These are phyloP conservation scores for Panzeria rudis DNA, from an alignment of 2,888 invertebrate genomes.

Conservation along the genomic window DNA sequence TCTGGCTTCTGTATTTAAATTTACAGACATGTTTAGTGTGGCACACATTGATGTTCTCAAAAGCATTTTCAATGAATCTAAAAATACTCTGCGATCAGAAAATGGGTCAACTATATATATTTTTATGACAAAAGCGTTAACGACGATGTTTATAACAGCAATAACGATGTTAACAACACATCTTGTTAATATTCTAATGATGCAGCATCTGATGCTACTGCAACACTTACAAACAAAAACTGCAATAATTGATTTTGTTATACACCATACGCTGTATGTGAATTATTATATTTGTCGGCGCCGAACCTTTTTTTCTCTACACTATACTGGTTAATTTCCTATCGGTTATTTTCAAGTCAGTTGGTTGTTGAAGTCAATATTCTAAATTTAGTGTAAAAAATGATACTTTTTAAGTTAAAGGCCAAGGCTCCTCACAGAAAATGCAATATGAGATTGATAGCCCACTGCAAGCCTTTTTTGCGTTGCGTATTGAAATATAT, in stretches of 20 bases:
- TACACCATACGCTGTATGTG: neutral
- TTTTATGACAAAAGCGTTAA: slow-evolving; percentile 34
- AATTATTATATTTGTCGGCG: neutral
- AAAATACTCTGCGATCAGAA: slow-evolving; percentile 44
- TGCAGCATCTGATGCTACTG: neutral
- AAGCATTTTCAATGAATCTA: slow-evolving; percentile 28
- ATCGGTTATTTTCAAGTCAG: neutral
- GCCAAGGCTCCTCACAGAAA: neutral
- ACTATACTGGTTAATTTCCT: neutral
- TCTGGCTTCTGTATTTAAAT: neutral
- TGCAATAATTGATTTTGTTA: neutral
- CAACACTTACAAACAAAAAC: neutral
- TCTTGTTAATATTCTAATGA: slow-evolving; percentile 5
- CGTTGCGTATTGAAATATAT: neutral
- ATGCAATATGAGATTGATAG: neutral
- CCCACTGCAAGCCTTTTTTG: neutral
- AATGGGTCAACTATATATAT: slow-evolving; percentile 76
- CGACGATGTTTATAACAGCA: slow-evolving; percentile 9
- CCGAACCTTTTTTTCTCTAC: neutral
- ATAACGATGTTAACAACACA: slow-evolving; percentile 18
- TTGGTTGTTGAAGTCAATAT: neutral
- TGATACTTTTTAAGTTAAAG: no score
- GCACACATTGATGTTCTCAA: slow-evolving; percentile 49
- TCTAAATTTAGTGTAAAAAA: no score
- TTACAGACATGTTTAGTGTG: neutral